Conservation (phyloP, 2,113 vertebrate species). For the Coptodon bakossiorum region DNA sequence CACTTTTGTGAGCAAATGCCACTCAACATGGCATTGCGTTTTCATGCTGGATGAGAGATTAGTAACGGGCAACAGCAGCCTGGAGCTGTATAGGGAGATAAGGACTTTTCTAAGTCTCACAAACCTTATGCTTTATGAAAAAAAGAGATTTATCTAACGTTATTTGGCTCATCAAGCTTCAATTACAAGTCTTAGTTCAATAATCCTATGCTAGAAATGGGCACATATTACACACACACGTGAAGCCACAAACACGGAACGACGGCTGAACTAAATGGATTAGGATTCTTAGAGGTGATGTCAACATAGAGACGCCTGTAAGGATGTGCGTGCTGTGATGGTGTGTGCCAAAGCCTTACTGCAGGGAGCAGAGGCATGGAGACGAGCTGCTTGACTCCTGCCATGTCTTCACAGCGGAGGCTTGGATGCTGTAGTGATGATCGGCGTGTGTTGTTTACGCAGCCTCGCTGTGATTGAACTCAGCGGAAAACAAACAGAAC, state of each 20-base stretch:
- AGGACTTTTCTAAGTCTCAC: background rate
- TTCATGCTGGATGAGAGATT: slow-evolving; percentile 3
- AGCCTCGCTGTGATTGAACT: slow-evolving; percentile 10
- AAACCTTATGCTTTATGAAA: background rate
- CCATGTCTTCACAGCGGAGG: slow-evolving; percentile 29
- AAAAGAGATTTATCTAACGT: background rate
- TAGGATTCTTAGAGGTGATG: slow-evolving; percentile 22
- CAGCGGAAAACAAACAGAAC: slow-evolving; percentile 34
- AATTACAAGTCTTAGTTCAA: slow-evolving; percentile 24
- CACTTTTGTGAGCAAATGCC: background rate
- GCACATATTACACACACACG: background rate
- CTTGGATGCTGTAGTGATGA: slow-evolving; percentile 5
- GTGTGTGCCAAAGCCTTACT: background rate
- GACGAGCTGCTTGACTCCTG: slow-evolving; percentile 30
- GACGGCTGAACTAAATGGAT: slow-evolving; percentile 29
- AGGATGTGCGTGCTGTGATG: background rate
- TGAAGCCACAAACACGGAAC: background rate
- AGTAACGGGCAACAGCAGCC: background rate
- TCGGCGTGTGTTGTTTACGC: slow-evolving; percentile 18
- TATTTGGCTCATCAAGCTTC: slow-evolving; percentile 21
- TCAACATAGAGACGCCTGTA: background rate
- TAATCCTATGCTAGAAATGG: slow-evolving; percentile 19
- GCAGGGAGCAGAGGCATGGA: background rate
- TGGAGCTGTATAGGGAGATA: background rate
- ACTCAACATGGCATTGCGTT: background rate